Conservation (phyloP, 2,888 invertebrate genomes). For the Lasioglossum vierecki region DNA sequence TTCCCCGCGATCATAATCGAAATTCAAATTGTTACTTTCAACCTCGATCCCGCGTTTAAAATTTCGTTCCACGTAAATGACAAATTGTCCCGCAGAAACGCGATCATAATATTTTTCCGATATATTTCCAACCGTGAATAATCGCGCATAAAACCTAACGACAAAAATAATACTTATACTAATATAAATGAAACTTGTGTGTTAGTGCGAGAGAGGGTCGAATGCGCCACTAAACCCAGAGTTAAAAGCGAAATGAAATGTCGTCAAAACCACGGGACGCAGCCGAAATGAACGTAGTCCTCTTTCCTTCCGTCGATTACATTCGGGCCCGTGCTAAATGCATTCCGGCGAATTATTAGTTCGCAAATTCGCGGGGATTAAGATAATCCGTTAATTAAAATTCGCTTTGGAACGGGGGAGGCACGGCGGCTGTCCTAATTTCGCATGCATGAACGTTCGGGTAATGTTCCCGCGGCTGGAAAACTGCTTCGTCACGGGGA, state of each 20-base stretch:
- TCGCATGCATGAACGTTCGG: conserved; percentile 8
- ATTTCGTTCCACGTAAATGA: not conserved
- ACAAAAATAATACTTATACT: not conserved
- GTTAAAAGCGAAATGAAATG: not conserved
- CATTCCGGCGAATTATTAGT: conserved; percentile 16
- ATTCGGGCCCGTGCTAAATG: not conserved
- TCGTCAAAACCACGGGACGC: too few species aligned
- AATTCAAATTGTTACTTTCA: not conserved
- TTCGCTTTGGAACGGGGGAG: conserved; percentile 28
- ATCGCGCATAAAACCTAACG: not conserved
- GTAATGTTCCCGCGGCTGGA: conserved; percentile 12
- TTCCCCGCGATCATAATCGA: not conserved
- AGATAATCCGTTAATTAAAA: conserved; percentile 45
- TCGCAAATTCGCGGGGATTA: conserved; percentile 18
- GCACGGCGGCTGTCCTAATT: conserved; percentile 19
- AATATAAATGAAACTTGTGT: not conserved
- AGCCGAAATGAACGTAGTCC: not conserved
- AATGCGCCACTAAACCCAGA: not conserved
- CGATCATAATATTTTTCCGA: not conserved
- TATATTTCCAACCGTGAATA: not conserved
- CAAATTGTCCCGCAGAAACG: too few species aligned
- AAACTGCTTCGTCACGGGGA: conserved; percentile 46
- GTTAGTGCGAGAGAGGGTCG: not conserved
- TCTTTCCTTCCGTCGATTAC: not conserved
- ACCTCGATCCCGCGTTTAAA: not conserved